These are phyloP conservation scores for Thunnus albacares DNA, from an alignment of 2,797 vertebrate genomes.

Conservation along the genomic window DNA sequence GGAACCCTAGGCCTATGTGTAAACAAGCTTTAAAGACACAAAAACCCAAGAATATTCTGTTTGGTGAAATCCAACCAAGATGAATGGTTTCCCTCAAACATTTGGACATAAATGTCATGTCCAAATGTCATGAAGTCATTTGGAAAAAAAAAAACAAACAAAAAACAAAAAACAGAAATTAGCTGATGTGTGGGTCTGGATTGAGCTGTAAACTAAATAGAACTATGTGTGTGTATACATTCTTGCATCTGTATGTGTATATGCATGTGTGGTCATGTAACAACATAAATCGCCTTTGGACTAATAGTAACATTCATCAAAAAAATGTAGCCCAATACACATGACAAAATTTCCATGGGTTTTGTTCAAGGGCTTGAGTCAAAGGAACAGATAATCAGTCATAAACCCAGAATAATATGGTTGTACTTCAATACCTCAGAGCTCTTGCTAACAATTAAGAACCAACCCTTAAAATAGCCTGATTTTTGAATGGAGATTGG, in stretches of 20 bases:
- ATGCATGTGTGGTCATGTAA: background rate
- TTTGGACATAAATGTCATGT: conserved; percentile 30
- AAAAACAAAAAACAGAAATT: conserved; percentile 17
- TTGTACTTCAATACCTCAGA: background rate
- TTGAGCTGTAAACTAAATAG: conserved; percentile 2
- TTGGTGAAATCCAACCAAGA: conserved; percentile 42
- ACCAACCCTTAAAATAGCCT: background rate
- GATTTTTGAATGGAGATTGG: too few species aligned
- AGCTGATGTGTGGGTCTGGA: conserved; percentile 38
- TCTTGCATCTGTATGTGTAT: background rate
- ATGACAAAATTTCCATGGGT: background rate
- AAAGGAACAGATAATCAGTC: too few species aligned
- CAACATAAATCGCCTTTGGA: too few species aligned
- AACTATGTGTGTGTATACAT: background rate
- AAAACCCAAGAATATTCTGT: conserved; percentile 14
- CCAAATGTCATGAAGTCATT: conserved; percentile 42
- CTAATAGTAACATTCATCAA: too few species aligned
- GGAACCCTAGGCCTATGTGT: conserved; percentile 32
- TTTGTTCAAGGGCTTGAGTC: background rate
- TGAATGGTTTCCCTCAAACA: conserved; percentile 44
- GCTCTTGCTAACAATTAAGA: background rate
- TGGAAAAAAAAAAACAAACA: conserved; percentile 33
- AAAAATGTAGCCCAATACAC: background rate
- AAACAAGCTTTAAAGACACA: conserved; percentile 26
- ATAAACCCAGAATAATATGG: background rate